Conservation (phyloP, 2,888 invertebrate species). For the Ectemnius cavifrons region DNA sequence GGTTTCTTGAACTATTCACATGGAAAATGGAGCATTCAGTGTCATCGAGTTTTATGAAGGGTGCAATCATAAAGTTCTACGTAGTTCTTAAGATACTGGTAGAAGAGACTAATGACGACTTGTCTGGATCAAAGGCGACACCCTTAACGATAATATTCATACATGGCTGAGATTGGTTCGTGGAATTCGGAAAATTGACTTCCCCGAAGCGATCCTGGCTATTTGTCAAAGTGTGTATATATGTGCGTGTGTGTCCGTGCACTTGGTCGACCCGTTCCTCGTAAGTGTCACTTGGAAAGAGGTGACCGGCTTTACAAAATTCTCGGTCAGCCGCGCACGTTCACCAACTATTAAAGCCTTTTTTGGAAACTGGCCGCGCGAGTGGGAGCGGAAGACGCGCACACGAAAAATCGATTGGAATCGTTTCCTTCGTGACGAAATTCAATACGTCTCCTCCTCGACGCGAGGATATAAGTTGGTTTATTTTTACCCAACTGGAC, state of each 20-base stretch:
- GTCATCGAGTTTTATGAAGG: not conserved
- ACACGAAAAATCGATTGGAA: slow-evolving; percentile 38
- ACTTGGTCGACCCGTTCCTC: slow-evolving; percentile 15
- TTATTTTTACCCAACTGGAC: slow-evolving; percentile 21
- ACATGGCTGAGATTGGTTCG: not conserved
- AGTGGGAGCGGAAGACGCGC: too few species aligned
- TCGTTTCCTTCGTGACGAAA: slow-evolving; percentile 26
- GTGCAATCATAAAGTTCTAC: not conserved
- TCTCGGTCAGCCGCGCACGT: slow-evolving; percentile 50
- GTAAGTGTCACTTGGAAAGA: slow-evolving; percentile 42
- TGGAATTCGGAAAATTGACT: slow-evolving; percentile 10
- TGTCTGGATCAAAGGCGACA: not conserved
- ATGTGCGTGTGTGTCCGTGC: slow-evolving; percentile 23
- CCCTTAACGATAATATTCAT: not conserved
- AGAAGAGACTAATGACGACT: not conserved
- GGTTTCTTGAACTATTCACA: not conserved
- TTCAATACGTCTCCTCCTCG: too few species aligned
- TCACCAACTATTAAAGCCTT: slow-evolving; percentile 42
- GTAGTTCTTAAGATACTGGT: slow-evolving; percentile 1
- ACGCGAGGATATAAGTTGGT: slow-evolving; percentile 3
- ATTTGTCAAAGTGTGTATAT: not conserved
- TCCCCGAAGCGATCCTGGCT: not conserved
- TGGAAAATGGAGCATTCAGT: not conserved
- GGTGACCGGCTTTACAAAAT: slow-evolving; percentile 60
- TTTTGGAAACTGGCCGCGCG: slow-evolving; percentile 48